phyloP scores from a whole-genome alignment of 2,113 vertebrate species.

The Pampusana beccarii region DNA sequence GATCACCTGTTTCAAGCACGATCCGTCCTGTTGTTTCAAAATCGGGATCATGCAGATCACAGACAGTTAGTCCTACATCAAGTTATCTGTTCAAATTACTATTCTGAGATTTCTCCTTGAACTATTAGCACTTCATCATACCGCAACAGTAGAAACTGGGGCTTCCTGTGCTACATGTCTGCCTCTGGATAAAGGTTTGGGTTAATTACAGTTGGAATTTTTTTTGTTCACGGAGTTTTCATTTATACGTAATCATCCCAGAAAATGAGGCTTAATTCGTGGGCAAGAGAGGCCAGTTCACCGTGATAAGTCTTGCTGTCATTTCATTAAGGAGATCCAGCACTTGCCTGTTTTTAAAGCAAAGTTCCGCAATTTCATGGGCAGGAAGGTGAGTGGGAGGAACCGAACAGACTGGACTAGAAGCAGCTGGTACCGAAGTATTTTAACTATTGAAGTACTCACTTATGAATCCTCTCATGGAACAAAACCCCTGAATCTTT shows the following conservation, averaged over 20 bases:
- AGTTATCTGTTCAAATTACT: background rate
- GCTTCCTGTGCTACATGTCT: background rate
- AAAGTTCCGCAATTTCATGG: background rate
- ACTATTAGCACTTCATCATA: background rate
- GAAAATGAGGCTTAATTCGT: conserved; percentile 31
- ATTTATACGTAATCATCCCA: conserved; percentile 11
- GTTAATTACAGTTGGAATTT: background rate
- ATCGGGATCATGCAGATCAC: background rate
- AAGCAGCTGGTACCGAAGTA: background rate
- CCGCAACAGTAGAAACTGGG: background rate
- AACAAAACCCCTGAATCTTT: background rate
- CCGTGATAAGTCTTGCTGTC: background rate
- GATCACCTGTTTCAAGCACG: background rate
- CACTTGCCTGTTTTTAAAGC: background rate
- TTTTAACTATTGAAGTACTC: background rate
- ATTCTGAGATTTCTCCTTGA: background rate
- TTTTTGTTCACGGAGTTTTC: background rate
- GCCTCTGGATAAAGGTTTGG: background rate
- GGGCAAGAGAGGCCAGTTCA: background rate
- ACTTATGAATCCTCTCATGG: background rate
- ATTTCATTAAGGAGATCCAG: conserved; percentile 9
- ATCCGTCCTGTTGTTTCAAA: background rate
- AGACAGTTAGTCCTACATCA: background rate
- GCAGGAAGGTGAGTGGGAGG: background rate
- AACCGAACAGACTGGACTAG: background rate